Evolutionary conservation across 2,113 vertebrate species (phyloP).

Genomic region (Megalops atlanticus): DNA sequence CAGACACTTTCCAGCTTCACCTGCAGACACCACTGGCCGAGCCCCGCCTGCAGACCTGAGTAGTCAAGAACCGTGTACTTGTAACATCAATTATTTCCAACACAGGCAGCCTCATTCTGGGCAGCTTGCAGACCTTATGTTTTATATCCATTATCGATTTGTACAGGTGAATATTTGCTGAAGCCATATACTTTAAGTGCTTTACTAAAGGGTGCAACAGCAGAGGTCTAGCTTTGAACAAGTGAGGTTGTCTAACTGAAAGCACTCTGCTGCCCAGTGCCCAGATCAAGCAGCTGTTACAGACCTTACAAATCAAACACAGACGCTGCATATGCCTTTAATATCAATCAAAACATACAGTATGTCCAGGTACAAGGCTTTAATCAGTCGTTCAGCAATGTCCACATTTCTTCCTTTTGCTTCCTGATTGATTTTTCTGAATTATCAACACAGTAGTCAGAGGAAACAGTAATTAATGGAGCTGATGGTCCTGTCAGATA

Average conservation of each 20-base stretch:
- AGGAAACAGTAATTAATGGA: background rate
- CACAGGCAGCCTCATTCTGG: background rate
- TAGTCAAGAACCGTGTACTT: background rate
- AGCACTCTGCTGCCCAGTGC: background rate
- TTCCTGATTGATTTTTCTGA: background rate
- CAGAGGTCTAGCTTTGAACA: too few relatives aligned
- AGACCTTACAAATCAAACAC: background rate
- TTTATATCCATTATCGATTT: background rate
- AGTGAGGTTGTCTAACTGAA: background rate
- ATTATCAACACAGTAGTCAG: background rate
- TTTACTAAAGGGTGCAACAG: too few relatives aligned
- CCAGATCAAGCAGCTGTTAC: too few relatives aligned
- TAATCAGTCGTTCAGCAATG: background rate
- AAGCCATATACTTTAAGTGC: too few relatives aligned
- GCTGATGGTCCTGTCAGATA: background rate
- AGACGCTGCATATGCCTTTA: background rate
- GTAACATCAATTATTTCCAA: background rate
- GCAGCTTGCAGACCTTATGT: background rate
- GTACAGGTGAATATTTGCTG: too few relatives aligned
- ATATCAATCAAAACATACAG: background rate
- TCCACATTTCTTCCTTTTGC: background rate
- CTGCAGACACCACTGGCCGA: background rate
- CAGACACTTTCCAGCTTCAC: conserved; percentile 38
- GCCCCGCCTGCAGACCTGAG: background rate
- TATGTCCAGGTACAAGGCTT: background rate